These are phyloP conservation scores for Lasioglossum figueresi DNA, from an alignment of 2,888 invertebrate species.

Conservation along the genomic window DNA sequence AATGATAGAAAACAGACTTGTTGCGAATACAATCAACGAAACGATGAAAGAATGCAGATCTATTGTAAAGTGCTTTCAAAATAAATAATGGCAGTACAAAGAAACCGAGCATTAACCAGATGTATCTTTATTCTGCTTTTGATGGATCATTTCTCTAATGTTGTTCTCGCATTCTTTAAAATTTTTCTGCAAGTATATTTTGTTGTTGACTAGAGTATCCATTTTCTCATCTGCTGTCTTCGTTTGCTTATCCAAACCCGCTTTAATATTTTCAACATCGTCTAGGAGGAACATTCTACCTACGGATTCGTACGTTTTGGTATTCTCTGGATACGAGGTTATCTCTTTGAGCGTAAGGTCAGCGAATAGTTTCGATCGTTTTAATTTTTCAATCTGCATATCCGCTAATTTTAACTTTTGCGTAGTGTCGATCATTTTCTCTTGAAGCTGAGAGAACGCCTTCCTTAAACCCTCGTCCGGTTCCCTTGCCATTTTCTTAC, in stretches of 20 bases:
- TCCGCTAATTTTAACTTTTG: slow-evolving; percentile 92
- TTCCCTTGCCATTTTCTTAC: slow-evolving; percentile 82
- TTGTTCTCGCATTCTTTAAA: slow-evolving; percentile 94
- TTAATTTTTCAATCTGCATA: slow-evolving; percentile 89
- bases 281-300: slow-evolving; percentile 94
- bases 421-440: slow-evolving; percentile 91
- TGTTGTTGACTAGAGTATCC: slow-evolving; percentile 90
- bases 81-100: neutral
- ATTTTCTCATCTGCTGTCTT: slow-evolving; percentile 87
- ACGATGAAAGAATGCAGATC: neutral
- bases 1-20: neutral
- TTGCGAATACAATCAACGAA: neutral
- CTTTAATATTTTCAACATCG: slow-evolving; percentile 87
- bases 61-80: neutral
- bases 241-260: slow-evolving; percentile 87
- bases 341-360: slow-evolving; percentile 89
- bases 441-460: slow-evolving; percentile 93
- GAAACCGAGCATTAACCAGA: slow-evolving; percentile 60
- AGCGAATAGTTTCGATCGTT: slow-evolving; percentile 89
- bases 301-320: slow-evolving; percentile 91
- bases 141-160: slow-evolving; percentile 92
- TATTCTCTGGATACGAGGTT: slow-evolving; percentile 86
- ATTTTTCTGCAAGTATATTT: slow-evolving; percentile 91
- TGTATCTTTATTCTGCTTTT: slow-evolving; percentile 83
- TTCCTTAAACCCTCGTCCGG: slow-evolving; percentile 87